Evolutionary conservation across 2,888 invertebrate species (phyloP), one percentile per base, ranked within the genome.

Genomic region (Siphlonurus alternatus): DNA sequence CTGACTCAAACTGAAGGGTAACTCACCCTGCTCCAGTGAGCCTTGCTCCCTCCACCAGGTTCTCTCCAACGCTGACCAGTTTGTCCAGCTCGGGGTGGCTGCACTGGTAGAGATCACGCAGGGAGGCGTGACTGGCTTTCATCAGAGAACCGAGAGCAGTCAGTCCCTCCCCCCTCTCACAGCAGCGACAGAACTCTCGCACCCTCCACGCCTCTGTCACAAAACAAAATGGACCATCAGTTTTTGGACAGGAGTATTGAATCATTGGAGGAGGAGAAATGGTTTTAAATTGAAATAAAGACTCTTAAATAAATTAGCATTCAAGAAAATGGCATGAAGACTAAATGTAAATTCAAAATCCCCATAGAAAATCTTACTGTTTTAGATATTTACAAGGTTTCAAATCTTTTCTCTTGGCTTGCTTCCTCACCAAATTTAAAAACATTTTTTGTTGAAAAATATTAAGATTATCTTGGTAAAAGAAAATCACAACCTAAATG

Each of bases 1-100:
- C n/a, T n/a, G n/a, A n/a, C n/a, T n/a, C n/a, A n/a, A n/a, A n/a
- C n/a, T n/a, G n/a, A n/a, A n/a, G n/a, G n/a, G 15, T 38, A 38
- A 71, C 74, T 75, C 74, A 85, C 79, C 95, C 95, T 25, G 98
- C 98, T 51, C 98, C 99, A 1, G 98, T 98, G 53, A 99, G 79
- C 62, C 98, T 83, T n/a, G 92, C 89, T 56, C 93, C 89, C n/a
- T 88, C 77, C 2, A 85, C 82, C 66, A 82, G 78, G 62, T 84
- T 83, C 66, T 81, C 79, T 7, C 89, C 89, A 71, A 88, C 76
- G 25, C 85, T 79, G 22, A 95, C 91, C 23, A 98, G 80, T 65
- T 80, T 78, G 75, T 99, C 95, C 68, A 98, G 79, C 71, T 88
- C 85, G 1, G 85, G 82, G 78, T 95, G 93, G 65, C 96, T 96